phyloP scores from a whole-genome alignment of 2,888 invertebrate species.

The Miltochrista miniata region DNA sequence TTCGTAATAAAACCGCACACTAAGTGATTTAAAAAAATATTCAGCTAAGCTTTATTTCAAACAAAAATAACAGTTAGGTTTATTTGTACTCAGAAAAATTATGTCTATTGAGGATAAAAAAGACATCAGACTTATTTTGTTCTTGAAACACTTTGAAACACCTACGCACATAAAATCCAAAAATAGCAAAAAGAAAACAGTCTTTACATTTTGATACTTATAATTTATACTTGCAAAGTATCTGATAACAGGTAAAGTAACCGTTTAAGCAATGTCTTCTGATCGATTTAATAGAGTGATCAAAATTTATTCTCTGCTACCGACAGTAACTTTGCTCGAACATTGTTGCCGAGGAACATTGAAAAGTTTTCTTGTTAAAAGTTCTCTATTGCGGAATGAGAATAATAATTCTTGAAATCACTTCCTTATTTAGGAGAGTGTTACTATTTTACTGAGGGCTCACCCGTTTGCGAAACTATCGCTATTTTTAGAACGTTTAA shows the following conservation, averaged over 20 bases:
- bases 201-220: neutral
- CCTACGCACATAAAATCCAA: neutral
- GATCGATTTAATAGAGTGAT: conserved; percentile 64
- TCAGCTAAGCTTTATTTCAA: too few species aligned
- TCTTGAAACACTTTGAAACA: too few species aligned
- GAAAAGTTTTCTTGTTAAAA: conserved; percentile 83
- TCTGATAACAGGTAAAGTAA: conserved; percentile 23
- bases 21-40: too few species aligned
- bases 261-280: conserved; percentile 26
- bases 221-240: neutral
- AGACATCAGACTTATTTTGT: neutral
- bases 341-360: conserved; percentile 73
- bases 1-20: too few species aligned
- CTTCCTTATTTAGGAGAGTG: conserved; percentile 64
- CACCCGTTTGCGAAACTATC: conserved; percentile 12
- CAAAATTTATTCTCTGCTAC: conserved; percentile 70
- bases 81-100: conserved; percentile 16
- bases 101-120: conserved; percentile 2
- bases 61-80: too few species aligned
- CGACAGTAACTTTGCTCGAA: conserved; percentile 68
- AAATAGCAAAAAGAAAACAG: neutral
- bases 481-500: too few species aligned
- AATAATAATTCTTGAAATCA: conserved; percentile 79
- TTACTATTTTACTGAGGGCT: conserved; percentile 46
- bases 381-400: conserved; percentile 78